Evolutionary conservation across 2,888 invertebrate genomes (phyloP).

Genomic region (Ptilodon capucinus): DNA sequence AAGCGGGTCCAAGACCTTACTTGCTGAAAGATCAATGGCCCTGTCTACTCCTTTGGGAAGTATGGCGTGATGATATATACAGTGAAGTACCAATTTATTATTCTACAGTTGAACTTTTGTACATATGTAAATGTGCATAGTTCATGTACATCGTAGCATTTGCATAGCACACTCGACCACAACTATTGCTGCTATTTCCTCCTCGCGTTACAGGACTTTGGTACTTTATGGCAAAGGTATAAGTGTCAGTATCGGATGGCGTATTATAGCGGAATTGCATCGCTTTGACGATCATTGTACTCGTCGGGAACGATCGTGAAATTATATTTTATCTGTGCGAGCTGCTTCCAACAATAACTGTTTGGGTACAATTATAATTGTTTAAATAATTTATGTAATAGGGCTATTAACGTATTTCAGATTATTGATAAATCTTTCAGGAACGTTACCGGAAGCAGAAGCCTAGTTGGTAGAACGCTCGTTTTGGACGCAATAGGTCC

Average conservation of each 20-base stretch:
- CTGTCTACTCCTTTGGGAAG: too few relatives aligned
- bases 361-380: background rate
- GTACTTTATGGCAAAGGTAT: background rate
- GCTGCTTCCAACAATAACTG: background rate
- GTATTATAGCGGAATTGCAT: conserved; percentile 2
- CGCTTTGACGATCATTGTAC: conserved; percentile 26
- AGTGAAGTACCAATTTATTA: too few relatives aligned
- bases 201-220: conserved; percentile 8
- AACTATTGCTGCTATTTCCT: conserved; percentile 13
- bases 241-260: conserved; percentile 13
- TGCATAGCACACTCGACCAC: conserved; percentile 27
- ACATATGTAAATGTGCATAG: conserved; percentile 6
- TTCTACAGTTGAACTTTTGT: too few relatives aligned
- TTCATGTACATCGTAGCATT: conserved; percentile 26
- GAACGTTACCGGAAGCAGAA: too few relatives aligned
- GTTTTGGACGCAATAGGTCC: too few relatives aligned
- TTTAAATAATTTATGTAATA: background rate
- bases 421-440: too few relatives aligned
- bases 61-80: too few relatives aligned
- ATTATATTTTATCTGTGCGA: conserved; percentile 33
- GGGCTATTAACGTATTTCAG: too few relatives aligned
- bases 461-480: too few relatives aligned
- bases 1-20: too few relatives aligned
- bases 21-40: too few relatives aligned
- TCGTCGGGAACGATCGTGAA: conserved; percentile 26